A percentile compares a stretch with the other conserved stretches of the same genome.
These are phyloP conservation scores for Caenorhabditis zanzibari DNA, from an alignment of 2,888 invertebrate species.

Conservation along the genomic window DNA sequence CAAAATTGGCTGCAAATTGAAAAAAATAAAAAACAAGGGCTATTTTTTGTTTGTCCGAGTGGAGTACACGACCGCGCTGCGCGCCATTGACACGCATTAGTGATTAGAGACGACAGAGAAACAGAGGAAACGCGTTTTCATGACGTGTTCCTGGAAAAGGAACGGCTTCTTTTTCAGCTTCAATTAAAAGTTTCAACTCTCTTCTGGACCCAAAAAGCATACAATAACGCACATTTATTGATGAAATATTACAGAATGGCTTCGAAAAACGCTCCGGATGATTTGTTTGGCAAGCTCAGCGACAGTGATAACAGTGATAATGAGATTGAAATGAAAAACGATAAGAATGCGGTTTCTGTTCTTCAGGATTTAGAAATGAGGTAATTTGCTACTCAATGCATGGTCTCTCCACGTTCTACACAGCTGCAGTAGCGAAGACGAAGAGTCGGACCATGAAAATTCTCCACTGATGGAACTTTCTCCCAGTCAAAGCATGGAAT, in stretches of 20 bases:
- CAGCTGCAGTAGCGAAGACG: constrained; percentile 47
- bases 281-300: constrained; percentile 68
- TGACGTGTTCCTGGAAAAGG: constrained; percentile 41
- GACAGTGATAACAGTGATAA: constrained; percentile 69
- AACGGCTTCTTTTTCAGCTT: not conserved
- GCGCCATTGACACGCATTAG: constrained; percentile 6
- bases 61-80: constrained; percentile 10
- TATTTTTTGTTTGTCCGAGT: constrained; percentile 18
- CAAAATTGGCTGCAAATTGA: not conserved
- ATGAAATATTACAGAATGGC: constrained; percentile 6
- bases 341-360: not conserved
- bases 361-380: constrained; percentile 54
- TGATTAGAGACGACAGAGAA: constrained; percentile 40
- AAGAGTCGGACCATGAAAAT: not conserved
- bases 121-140: not conserved
- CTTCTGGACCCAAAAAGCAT: not conserved
- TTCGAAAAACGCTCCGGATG: constrained; percentile 23
- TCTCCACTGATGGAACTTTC: not conserved
- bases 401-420: not conserved
- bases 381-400: constrained; percentile 17
- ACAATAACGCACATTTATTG: not conserved
- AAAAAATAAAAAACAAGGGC: constrained; percentile 20
- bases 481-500: not conserved
- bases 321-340: constrained; percentile 39
- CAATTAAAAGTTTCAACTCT: not conserved